Evolutionary conservation across 2,113 vertebrate genomes (phyloP), one percentile per base, ranked within the genome.

Genomic region (Bostrychus sinensis): DNA sequence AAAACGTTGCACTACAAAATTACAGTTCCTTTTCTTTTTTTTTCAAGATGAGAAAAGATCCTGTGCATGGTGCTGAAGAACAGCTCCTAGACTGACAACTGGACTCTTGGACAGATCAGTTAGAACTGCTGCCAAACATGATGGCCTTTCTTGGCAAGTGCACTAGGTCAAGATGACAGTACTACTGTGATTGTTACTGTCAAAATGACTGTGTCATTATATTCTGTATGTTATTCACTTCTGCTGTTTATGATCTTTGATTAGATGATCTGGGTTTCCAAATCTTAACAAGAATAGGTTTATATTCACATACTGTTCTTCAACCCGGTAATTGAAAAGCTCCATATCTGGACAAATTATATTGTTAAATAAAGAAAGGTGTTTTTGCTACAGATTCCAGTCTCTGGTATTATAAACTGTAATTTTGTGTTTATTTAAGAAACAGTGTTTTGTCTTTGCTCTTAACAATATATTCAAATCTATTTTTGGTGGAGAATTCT

Each of bases 51-150:
- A n/a, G 25, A 14, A 16, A 32, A 36, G 43, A 28, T 57, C 41
- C 14, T 60, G 66, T n/a, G 0, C 50, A 22, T 69, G 70, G 84
- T 86, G 84, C 86, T 89, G 84, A 88, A 88, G 85, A 78, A 89
- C 84, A 86, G 77, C 82, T 86, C 80, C 76, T 56, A 59, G 53
- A 62, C n/a, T 56, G 61, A 50, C 57, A 51, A 62, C 42, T 26
- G 23, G 30, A 25, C 34, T 37, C 16, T 1, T 32, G 55, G 48
- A 57, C 55, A 65, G 53, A 57, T 28, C 32, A 23, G 25, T 13
- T 20, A 48, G 22, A 25, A 25, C 45, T 25, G 45, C 45, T 25
- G 12, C 5, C n/a, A n/a, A n/a, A n/a, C n/a, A n/a, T n/a, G n/a
- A n/a, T n/a, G n/a, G n/a, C n/a, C n/a, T n/a, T n/a, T n/a, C 14